Evolutionary conservation across 53 echinoderm and acorn worm genomes (phyloP).

Genomic region (Glandiceps talaboti): DNA sequence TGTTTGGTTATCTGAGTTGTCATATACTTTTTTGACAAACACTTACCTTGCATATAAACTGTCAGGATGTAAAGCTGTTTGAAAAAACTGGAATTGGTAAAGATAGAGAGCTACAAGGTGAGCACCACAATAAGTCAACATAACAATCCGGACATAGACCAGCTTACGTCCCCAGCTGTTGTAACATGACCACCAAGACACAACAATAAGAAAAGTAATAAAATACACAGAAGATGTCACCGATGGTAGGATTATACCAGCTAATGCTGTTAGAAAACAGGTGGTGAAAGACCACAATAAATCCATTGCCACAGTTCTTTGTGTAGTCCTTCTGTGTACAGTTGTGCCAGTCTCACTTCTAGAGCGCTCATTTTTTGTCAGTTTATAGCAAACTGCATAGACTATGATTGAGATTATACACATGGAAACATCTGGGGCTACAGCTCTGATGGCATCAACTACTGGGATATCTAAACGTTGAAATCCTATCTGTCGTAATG

Average conservation of each 20-base stretch:
- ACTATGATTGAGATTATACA: slow-evolving; percentile 57
- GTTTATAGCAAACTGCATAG: slow-evolving; percentile 56
- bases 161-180: slow-evolving; percentile 80
- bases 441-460: slow-evolving; percentile 38
- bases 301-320: slow-evolving; percentile 42
- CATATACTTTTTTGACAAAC: too few species aligned
- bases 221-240: slow-evolving; percentile 72
- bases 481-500: slow-evolving; percentile 79
- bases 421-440: slow-evolving; percentile 66
- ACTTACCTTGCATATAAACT: slow-evolving; percentile 19
- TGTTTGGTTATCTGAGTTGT: too few species aligned
- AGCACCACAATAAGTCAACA: slow-evolving; percentile 71
- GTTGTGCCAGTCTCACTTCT: slow-evolving; percentile 14
- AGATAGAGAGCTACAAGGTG: slow-evolving; percentile 69
- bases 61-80: slow-evolving; percentile 30
- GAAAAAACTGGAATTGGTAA: slow-evolving; percentile 83
- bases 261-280: slow-evolving; percentile 62
- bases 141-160: slow-evolving; percentile 47
- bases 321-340: slow-evolving; percentile 39
- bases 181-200: slow-evolving; percentile 95
- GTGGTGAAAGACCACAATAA: slow-evolving; percentile 60
- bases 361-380: slow-evolving; percentile 14
- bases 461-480: slow-evolving; percentile 56
- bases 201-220: slow-evolving; percentile 61
- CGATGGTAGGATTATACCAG: slow-evolving; percentile 74